Evolutionary conservation across 1,140 invertebrate species (phyloP), one percentile per base, ranked within the genome.

Genomic region (Bombus picipes): DNA sequence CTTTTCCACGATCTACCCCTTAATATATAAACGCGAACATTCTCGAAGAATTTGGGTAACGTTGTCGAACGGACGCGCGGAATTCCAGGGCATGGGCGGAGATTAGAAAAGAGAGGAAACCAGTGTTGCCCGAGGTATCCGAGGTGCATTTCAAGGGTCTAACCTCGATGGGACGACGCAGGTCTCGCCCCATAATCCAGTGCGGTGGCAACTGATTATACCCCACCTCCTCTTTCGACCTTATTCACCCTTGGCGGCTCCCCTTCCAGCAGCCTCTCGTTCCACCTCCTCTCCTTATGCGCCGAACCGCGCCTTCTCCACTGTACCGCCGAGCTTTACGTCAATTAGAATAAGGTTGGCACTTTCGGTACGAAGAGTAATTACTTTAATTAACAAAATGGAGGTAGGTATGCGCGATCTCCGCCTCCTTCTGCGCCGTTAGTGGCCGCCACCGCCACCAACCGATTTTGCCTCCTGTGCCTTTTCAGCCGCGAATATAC

Each of bases 361-460:
- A 95, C 94, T 95, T 95, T 94, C 94, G 93, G 93, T 95, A 95
- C 94, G 95, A 95, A 95, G 95, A 95, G 95, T 95, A 95, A 95
- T 95, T 95, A 95, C 95, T 95, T 95, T 95, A 95, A 95, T 95
- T 95, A 95, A 95, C 95, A 95, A 95, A 95, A 95, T 95, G 94
- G 94, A 93, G 93, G 92, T 92, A 91, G 91, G 91, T 93, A 93
- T 92, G 93, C 92, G 93, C 89, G 89, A 83, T 82, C 84, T 85
- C 81, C 89, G 41, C 84, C 83, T 79, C 83, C 86, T 88, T 89
- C 89, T 78, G 39, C 75, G 75, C 76, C 77, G 80, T 86, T 89
- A n/a, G 73, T 91, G 89, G 90, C n/a, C 65, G 65, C 65, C n/a
- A 66, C 65, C n/a, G 86, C 85, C 84, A 70, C 74, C 81, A 72